Evolutionary conservation across 2,113 vertebrate species (phyloP), one percentile per base, ranked within the genome.

Genomic region (Bostrychus sinensis): DNA sequence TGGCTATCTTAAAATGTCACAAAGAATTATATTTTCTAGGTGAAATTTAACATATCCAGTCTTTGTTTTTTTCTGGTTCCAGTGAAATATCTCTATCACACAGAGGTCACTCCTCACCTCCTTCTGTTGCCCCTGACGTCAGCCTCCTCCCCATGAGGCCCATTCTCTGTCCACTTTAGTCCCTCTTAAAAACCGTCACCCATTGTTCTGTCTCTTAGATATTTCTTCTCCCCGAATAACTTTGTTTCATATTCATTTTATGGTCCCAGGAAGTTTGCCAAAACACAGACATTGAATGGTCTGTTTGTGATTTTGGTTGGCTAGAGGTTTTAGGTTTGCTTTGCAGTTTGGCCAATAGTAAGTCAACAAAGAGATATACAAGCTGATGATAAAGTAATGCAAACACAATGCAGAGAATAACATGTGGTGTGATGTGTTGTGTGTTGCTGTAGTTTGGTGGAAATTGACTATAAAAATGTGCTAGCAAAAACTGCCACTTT

Each of bases 241-340:
- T 76, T 42, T 56, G 66, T 62, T 56, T 82, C 20, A 2, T 23
- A 19, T 72, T 56, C 11, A 28, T 42, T 81, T 85, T 75, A 75
- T 26, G 58, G 48, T 58, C 25, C 7, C 28, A 22, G 56, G 25
- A 41, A 3, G 5, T 39, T 45, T 72, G 63, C 72, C 61, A 81
- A 48, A 57, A 63, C 56, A 30, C 42, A 72, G 42, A 58, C 45
- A 23, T 67, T 43, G 20, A 38, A 59, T 53, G 26, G 54, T 69
- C 60, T 66, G 60, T 70, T 67, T 68, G 22, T 45, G 48, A 38
- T 67, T 75, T 70, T 13, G 22, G 17, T 57, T 65, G 48, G 37
- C 20, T 4, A 2, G 30, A 19, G 61, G 26, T 53, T 37, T 3
- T 23, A 22, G 54, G 23, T 50, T 46, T 1, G 19, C 34, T 62